A percentile compares a stretch with the other conserved stretches of the same genome.
Conservation (phyloP, 2,113 vertebrate species). For the Callipepla californica region DNA sequence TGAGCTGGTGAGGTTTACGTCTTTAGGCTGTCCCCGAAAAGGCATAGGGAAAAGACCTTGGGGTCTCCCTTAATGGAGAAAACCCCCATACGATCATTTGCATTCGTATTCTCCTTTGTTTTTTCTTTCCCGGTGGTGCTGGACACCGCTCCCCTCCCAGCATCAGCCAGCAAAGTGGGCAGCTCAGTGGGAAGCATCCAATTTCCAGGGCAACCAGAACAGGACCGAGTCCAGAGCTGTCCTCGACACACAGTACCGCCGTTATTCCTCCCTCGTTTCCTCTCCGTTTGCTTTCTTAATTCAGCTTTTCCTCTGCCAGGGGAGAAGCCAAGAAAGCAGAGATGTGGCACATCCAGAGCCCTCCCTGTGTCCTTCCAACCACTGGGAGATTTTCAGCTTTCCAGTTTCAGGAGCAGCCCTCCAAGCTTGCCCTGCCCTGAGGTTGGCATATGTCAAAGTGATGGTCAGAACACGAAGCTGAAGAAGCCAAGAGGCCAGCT, state of each 20-base stretch:
- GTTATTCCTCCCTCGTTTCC: conserved; percentile 57
- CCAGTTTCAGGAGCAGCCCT: neutral
- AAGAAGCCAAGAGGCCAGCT: neutral
- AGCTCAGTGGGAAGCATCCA: neutral
- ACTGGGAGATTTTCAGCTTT: conserved; percentile 18
- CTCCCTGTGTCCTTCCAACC: conserved; percentile 5
- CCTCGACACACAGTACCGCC: conserved; percentile 29
- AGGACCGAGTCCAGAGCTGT: conserved; percentile 16
- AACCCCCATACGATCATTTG: neutral
- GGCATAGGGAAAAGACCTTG: neutral
- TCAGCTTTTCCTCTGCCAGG: conserved; percentile 25
- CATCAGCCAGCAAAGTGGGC: conserved; percentile 12
- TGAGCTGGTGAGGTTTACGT: neutral
- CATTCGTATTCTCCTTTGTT: neutral
- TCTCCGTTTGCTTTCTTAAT: conserved; percentile 56
- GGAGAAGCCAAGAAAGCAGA: conserved; percentile 46
- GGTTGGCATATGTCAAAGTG: neutral
- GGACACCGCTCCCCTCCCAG: neutral
- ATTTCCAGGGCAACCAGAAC: conserved; percentile 45
- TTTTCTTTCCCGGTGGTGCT: neutral
- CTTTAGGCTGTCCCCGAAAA: neutral
- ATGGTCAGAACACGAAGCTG: neutral
- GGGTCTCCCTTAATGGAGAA: neutral
- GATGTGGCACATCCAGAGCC: conserved; percentile 27
- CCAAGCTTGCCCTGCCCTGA: neutral